Conservation (phyloP, 2,113 vertebrate genomes). For the Dryoscopus gambensis region DNA sequence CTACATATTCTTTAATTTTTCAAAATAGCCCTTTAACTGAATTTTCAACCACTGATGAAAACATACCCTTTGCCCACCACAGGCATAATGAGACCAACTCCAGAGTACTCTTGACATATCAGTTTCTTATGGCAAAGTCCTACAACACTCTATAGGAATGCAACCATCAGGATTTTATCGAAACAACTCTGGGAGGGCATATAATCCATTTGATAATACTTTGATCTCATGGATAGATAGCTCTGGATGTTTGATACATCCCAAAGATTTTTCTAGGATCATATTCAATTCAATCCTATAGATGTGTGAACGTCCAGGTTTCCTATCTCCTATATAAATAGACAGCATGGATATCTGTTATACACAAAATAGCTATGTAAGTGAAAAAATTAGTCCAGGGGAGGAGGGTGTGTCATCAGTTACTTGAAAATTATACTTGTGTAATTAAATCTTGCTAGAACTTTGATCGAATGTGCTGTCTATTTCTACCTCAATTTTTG, state of each 20-base stretch:
- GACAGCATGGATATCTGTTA: not conserved
- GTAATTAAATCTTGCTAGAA: not conserved
- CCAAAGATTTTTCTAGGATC: not conserved
- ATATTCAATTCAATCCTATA: not conserved
- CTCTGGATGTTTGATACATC: not conserved
- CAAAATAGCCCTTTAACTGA: not conserved
- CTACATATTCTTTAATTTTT: not conserved
- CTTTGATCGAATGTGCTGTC: not conserved
- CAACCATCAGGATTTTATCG: not conserved
- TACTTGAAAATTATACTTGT: not conserved
- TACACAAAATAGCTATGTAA: not conserved
- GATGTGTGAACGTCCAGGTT: not conserved
- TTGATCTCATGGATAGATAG: not conserved
- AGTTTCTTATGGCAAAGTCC: not conserved
- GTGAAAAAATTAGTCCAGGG: not conserved
- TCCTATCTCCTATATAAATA: not conserved
- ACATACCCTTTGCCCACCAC: not conserved
- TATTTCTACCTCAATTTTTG: not conserved
- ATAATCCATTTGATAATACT: not conserved
- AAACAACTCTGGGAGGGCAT: not conserved
- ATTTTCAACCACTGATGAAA: not conserved
- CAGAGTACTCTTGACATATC: not conserved
- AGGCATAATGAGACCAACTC: not conserved
- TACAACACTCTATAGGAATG: not conserved
- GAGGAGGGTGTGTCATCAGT: not conserved